Base-by-base conservation (phyloP, 2,113 vertebrate genomes). In the Albula glossodonta region DNA sequence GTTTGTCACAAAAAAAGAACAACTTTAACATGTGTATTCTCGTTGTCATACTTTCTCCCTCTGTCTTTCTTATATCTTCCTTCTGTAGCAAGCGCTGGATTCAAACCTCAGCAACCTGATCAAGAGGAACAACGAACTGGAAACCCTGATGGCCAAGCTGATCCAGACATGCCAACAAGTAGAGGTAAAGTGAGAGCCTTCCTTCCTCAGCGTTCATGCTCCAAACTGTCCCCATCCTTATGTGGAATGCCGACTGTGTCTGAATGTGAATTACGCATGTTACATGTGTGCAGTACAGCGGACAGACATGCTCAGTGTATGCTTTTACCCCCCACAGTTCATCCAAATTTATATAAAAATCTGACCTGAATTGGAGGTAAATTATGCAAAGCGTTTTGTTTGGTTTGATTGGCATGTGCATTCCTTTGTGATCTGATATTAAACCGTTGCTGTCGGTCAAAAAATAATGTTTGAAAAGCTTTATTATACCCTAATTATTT, bases 131-230 rank as follows among this genome's bases (percentile, higher is more conserved):
- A 98, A 97, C 0, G 98, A 99, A 94, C 95, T 99, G 94, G 98
- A 99, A 94, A 97, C 96, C 22, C 96, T 99, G 31, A 95, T 99
- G 96, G 97, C 97, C 5, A 98, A 98, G 92, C 94, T 99, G 89
- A 98, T 99, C 91, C 98, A 99, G 93, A 98, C 97, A 48, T 98
- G 97, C 93, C 98, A 99, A 79, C 97, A 99, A 78, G 97, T 99
- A 13, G 98, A 99, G 96, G 98, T 98, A 91, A 2, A 74, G 70
- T 74, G 5, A 31, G 70, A n/a, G 53, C n/a, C 8, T 74, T 22
- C 31, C 9, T 74, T 11, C 70, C 8, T 31, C 10, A 11, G n/a
- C 10, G 22, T 74, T 31, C n/a, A 31, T 74, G 70, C 22, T 25
- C 70, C n/a, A 74, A 7, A 74, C 8, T 74, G 70, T 74, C 10